phyloP scores from a whole-genome alignment of 2,797 vertebrate species.

The Neomorphus geoffroyi region DNA sequence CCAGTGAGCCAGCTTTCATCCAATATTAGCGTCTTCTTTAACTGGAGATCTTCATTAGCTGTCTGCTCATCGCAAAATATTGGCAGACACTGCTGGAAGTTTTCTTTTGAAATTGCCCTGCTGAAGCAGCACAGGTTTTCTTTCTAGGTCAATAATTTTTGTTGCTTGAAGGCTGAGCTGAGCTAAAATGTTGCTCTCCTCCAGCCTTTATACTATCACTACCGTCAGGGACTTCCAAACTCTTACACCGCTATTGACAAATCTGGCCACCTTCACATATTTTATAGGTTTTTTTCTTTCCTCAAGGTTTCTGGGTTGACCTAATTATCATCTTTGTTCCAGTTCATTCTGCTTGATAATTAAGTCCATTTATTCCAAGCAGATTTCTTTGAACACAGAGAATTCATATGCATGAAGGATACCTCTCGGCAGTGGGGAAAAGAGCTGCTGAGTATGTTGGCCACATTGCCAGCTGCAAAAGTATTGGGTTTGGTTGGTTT shows the following conservation, averaged over 20 bases:
- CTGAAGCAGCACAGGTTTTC: background rate
- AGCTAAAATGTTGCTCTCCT: background rate
- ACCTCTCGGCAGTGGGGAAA: background rate
- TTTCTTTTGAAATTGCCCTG: background rate
- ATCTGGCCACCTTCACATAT: background rate
- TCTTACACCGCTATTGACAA: background rate
- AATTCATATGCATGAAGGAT: background rate
- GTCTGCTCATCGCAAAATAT: background rate
- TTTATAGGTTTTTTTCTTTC: background rate
- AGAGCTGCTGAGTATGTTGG: background rate
- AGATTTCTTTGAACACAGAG: background rate
- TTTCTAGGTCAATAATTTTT: background rate
- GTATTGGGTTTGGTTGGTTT: background rate
- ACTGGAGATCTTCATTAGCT: constrained; percentile 6
- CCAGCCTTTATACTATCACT: background rate
- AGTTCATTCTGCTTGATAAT: constrained; percentile 27
- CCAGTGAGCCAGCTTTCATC: background rate
- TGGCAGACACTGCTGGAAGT: background rate
- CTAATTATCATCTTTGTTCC: constrained; percentile 35
- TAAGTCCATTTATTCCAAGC: constrained; percentile 23
- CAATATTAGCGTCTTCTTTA: background rate
- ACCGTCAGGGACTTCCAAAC: background rate
- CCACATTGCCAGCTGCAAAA: background rate
- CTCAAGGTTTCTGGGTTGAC: background rate
- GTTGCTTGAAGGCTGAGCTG: constrained; percentile 13